These are phyloP conservation scores for Buceros bicornis DNA, from an alignment of 2,797 vertebrate genomes.

Conservation along the genomic window DNA sequence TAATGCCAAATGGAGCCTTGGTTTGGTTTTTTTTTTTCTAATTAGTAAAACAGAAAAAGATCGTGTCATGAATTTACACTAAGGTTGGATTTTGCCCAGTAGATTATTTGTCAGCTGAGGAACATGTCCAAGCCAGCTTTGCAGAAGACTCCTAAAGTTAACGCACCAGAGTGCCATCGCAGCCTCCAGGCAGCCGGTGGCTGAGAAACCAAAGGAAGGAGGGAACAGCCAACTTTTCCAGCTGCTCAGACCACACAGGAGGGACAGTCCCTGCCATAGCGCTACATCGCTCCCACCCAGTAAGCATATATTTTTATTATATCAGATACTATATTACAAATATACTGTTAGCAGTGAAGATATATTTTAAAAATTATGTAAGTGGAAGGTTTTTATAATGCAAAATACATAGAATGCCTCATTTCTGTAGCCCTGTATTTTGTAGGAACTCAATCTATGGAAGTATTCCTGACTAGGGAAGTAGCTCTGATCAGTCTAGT, in stretches of 20 bases:
- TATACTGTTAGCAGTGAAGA: slow-evolving; percentile 17
- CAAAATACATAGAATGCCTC: slow-evolving; percentile 19
- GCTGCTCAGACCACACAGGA: neutral
- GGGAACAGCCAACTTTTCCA: neutral
- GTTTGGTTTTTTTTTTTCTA: neutral
- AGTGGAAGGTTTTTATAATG: slow-evolving; percentile 45
- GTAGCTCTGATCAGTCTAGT: neutral
- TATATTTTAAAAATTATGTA: slow-evolving; percentile 54
- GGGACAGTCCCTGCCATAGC: neutral
- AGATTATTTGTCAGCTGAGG: neutral
- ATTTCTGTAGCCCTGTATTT: slow-evolving; percentile 66
- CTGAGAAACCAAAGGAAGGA: neutral
- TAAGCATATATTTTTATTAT: slow-evolving; percentile 63
- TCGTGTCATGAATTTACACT: neutral
- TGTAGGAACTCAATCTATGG: slow-evolving; percentile 24
- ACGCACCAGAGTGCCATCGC: neutral
- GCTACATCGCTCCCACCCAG: neutral
- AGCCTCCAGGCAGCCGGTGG: neutral
- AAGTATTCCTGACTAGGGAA: neutral
- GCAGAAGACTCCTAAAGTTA: neutral
- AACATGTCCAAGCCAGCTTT: neutral
- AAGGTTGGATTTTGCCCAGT: neutral
- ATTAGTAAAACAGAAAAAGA: neutral
- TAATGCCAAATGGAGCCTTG: neutral
- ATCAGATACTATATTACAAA: slow-evolving; percentile 34